Percentiles rank a stretch among this genome's conserved stretches.
phyloP scores from a whole-genome alignment of 1,140 invertebrate genomes.

The Helicorthomorpha holstii region DNA sequence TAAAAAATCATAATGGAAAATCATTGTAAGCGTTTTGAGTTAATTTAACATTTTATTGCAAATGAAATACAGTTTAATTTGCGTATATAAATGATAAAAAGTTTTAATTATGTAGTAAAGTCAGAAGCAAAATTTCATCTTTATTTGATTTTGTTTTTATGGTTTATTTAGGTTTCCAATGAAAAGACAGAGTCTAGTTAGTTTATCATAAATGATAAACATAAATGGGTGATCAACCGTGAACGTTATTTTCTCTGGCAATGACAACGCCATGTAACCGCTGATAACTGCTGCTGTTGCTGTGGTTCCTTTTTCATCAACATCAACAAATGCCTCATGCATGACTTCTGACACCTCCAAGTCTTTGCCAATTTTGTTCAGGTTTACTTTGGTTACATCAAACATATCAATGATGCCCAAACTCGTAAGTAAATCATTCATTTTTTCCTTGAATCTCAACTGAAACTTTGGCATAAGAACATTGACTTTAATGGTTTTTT shows the following conservation, averaged over 20 bases:
- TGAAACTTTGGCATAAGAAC: slow-evolving; percentile 57
- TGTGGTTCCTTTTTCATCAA: slow-evolving; percentile 61
- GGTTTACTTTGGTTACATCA: slow-evolving; percentile 31
- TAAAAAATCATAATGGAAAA: too few relatives aligned
- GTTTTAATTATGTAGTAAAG: too few relatives aligned
- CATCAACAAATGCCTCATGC: slow-evolving; percentile 62
- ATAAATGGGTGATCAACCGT: slow-evolving; percentile 54
- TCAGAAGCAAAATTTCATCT: too few relatives aligned
- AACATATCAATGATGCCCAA: slow-evolving; percentile 54
- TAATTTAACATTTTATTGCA: too few relatives aligned
- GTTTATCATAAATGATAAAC: slow-evolving; percentile 63
- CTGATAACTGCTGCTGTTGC: slow-evolving; percentile 39
- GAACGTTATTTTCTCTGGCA: slow-evolving; percentile 34
- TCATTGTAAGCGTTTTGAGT: too few relatives aligned
- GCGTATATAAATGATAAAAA: too few relatives aligned
- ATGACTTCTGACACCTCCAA: slow-evolving; percentile 36
- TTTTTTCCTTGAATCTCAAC: slow-evolving; percentile 43
- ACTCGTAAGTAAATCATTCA: slow-evolving; percentile 38
- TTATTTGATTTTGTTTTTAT: too few relatives aligned
- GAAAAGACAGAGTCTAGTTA: too few relatives aligned
- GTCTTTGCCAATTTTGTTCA: slow-evolving; percentile 40
- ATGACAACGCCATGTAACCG: neutral
- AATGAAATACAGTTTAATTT: too few relatives aligned
- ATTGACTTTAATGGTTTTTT: slow-evolving; percentile 35
- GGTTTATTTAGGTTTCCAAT: too few relatives aligned